Evolutionary conservation across 2,888 invertebrate genomes (phyloP).

Genomic region (Dendrolimus houi): DNA sequence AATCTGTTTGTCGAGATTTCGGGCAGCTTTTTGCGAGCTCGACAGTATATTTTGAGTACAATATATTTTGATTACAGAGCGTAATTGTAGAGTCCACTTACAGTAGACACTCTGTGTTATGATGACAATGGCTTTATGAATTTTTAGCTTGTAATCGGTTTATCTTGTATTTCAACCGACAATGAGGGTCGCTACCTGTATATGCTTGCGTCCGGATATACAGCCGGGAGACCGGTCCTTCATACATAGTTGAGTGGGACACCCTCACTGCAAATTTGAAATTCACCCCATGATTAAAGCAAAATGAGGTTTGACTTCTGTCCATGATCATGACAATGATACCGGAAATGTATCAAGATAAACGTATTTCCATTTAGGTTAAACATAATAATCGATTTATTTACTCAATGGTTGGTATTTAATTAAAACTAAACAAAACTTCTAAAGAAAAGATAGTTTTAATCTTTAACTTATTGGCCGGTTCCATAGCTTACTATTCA

Average conservation of each 20-base stretch:
- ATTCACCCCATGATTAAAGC: constrained; percentile 60
- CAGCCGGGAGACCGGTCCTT: constrained; percentile 48
- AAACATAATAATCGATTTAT: no score
- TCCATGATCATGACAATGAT: constrained; percentile 44
- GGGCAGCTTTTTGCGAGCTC: no score
- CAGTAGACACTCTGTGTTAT: constrained; percentile 40
- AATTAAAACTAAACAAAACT: no score
- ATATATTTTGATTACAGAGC: constrained; percentile 10
- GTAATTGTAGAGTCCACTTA: constrained; percentile 41
- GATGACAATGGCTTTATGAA: constrained; percentile 60
- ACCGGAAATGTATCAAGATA: constrained; percentile 17
- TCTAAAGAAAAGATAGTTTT: no score
- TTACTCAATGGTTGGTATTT: no score
- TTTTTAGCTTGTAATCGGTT: constrained; percentile 67
- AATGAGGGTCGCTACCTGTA: constrained; percentile 42
- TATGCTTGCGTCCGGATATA: constrained; percentile 57
- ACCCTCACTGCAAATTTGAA: constrained; percentile 55
- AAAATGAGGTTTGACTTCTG: constrained; percentile 51
- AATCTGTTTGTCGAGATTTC: background rate
- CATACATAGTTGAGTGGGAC: constrained; percentile 66
- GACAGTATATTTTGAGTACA: no score
- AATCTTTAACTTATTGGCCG: no score
- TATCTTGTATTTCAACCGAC: constrained; percentile 54
- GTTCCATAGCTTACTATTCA: no score
- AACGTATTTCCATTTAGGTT: constrained; percentile 10